A percentile compares a stretch with the other conserved stretches of the same genome.
phyloP scores from a whole-genome alignment of 2,113 vertebrate species.

The Atherinomorus stipes region DNA sequence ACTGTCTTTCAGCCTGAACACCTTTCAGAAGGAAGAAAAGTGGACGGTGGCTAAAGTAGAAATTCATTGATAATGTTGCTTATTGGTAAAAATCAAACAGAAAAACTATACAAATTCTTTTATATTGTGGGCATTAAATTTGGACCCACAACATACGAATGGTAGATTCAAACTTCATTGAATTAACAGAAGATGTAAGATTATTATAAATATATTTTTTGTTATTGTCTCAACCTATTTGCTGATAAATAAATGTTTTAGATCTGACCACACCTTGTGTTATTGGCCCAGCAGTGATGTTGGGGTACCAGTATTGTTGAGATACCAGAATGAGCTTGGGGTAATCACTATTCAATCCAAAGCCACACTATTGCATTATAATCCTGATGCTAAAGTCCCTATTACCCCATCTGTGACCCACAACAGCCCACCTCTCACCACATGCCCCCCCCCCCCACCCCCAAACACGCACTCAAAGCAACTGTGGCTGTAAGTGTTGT shows the following conservation, averaged over 20 bases:
- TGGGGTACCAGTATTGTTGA: conserved; percentile 74
- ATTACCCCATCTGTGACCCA: conserved; percentile 96
- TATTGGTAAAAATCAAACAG: not conserved
- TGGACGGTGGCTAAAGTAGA: not conserved
- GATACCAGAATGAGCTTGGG: conserved; percentile 85
- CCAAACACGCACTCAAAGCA: conserved; percentile 29
- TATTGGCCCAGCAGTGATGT: conserved; percentile 17
- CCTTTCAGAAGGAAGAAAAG: not conserved
- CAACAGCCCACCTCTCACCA: conserved; percentile 64
- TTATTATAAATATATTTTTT: not conserved
- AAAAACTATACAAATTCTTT: not conserved
- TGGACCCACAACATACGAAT: not conserved
- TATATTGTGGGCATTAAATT: not conserved
- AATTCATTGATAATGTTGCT: too few species aligned
- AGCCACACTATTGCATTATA: conserved; percentile 94
- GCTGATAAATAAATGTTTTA: not conserved
- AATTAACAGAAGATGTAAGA: too few species aligned
- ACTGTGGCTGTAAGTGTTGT: conserved; percentile 70
- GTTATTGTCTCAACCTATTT: not conserved
- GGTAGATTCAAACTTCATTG: too few species aligned
- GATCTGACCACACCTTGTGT: conserved; percentile 2
- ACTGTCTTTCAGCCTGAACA: not conserved
- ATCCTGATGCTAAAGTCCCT: conserved; percentile 96
- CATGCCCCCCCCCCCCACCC: conserved; percentile 4
- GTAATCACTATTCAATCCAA: conserved; percentile 90